These are phyloP conservation scores for Tyrannus savana DNA, from an alignment of 2,113 vertebrate species.

Conservation along the genomic window DNA sequence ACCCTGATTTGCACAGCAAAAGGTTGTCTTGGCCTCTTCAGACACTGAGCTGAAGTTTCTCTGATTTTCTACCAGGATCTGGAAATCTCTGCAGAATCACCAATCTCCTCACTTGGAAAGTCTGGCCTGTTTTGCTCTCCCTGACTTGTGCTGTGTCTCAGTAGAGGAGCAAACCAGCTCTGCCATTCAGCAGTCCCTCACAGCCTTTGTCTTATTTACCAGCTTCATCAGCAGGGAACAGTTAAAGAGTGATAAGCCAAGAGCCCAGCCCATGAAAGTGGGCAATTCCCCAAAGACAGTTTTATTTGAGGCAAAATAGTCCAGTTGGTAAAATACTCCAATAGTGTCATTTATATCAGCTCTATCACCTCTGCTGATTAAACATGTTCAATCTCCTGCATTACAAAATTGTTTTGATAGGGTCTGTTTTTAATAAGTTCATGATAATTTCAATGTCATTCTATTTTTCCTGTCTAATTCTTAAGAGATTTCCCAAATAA, in stretches of 20 bases:
- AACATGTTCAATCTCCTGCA: background rate
- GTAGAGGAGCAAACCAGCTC: rapidly evolving
- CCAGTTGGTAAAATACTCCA: background rate
- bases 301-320: background rate
- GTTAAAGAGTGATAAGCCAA: background rate
- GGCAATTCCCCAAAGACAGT: background rate
- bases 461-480: background rate
- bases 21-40: background rate
- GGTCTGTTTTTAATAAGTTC: background rate
- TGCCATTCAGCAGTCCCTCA: background rate
- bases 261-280: background rate
- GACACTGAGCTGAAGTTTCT: background rate
- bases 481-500: slow-evolving; percentile 10
- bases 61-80: background rate
- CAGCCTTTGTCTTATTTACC: background rate
- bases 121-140: background rate
- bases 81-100: background rate
- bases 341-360: background rate
- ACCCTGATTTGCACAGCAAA: background rate
- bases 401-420: background rate
- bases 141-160: background rate
- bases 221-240: background rate
- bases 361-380: background rate
- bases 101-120: rapidly evolving
- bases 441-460: background rate